Evolutionary conservation across 2,113 vertebrate genomes (phyloP).

Genomic region (Chitala chitala): DNA sequence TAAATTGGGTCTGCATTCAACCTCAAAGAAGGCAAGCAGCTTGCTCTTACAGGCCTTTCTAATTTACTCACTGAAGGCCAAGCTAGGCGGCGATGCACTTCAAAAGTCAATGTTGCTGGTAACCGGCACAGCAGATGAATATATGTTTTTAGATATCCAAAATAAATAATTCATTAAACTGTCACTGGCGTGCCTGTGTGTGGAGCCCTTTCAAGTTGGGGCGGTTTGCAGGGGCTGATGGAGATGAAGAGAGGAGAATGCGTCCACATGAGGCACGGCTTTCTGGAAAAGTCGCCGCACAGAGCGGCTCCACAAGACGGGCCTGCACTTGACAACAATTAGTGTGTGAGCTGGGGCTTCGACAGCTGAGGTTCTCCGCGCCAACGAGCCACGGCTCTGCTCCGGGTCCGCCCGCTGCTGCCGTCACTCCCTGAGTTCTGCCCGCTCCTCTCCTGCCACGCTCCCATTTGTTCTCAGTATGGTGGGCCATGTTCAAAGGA

Average conservation of each 20-base stretch:
- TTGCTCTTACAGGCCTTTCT: conserved; percentile 58
- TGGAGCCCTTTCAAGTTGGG: conserved; percentile 58
- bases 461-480: too few species aligned
- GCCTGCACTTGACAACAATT: conserved; percentile 63
- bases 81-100: conserved; percentile 54
- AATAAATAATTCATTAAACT: conserved; percentile 71
- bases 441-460: neutral
- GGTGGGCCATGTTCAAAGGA: neutral
- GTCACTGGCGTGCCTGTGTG: conserved; percentile 51
- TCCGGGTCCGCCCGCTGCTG: neutral
- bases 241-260: conserved; percentile 48
- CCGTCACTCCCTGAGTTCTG: too few species aligned
- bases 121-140: conserved; percentile 63
- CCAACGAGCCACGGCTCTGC: neutral
- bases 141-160: conserved; percentile 68
- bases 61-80: conserved; percentile 68
- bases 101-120: conserved; percentile 62
- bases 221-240: conserved; percentile 36
- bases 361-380: conserved; percentile 39
- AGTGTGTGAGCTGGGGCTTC: conserved; percentile 40
- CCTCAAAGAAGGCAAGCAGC: conserved; percentile 24
- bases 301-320: conserved; percentile 43
- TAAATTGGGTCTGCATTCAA: conserved; percentile 48
- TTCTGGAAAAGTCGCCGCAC: conserved; percentile 19
- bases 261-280: conserved; percentile 28